Conservation (phyloP, 2,797 vertebrate genomes). For the Coranthus polyacanthus region DNA sequence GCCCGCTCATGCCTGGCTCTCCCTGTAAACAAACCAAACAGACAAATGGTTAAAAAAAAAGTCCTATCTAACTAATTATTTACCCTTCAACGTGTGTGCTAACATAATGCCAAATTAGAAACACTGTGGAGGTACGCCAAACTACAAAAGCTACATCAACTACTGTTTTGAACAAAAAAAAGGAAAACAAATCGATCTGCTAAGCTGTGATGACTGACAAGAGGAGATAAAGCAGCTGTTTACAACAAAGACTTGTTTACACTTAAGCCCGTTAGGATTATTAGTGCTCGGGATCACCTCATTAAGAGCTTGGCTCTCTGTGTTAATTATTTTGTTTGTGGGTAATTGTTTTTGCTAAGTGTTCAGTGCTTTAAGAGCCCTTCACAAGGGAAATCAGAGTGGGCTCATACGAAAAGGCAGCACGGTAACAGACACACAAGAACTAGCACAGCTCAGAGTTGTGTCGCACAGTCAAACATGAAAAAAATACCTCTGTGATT, state of each 20-base stretch:
- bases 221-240: slow-evolving; percentile 13
- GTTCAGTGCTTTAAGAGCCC: slow-evolving; percentile 29
- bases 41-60: neutral
- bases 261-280: slow-evolving; percentile 36
- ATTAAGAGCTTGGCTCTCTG: slow-evolving; percentile 47
- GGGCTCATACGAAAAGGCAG: slow-evolving; percentile 2
- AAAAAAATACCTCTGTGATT: neutral
- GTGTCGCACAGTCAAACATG: neutral
- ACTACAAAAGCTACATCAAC: slow-evolving; percentile 12
- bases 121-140: neutral
- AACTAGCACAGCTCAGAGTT: neutral
- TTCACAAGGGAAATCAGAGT: slow-evolving; percentile 47
- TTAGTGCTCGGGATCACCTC: slow-evolving; percentile 49
- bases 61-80: neutral
- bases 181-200: too few species aligned
- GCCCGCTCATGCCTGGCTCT: slow-evolving; percentile 85
- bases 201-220: neutral
- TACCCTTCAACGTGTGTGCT: neutral
- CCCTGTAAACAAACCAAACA: slow-evolving; percentile 83
- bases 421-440: slow-evolving; percentile 2
- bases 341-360: slow-evolving; percentile 59
- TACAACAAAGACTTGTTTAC: slow-evolving; percentile 44
- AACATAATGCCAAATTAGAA: neutral
- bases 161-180: neutral
- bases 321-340: slow-evolving; percentile 33